Evolutionary conservation across 2,797 vertebrate genomes (phyloP).

Genomic region (Molossus alvarezi): DNA sequence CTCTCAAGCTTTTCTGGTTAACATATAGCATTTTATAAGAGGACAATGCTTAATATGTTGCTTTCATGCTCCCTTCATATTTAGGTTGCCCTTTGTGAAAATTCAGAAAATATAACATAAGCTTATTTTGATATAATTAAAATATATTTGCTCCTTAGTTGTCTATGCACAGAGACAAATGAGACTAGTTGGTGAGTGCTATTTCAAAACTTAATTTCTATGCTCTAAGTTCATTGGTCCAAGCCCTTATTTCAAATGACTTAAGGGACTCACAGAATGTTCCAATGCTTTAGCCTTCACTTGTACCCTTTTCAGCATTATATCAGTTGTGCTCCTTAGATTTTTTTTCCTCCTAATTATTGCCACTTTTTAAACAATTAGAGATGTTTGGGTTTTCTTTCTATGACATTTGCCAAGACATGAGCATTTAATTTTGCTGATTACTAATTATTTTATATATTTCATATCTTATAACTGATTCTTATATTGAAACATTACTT

Average conservation of each 20-base stretch:
- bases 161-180: not conserved
- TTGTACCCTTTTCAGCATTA: not conserved
- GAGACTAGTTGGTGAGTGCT: not conserved
- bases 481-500: slow-evolving; percentile 58
- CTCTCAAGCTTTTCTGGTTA: not conserved
- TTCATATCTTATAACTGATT: not conserved
- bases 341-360: not conserved
- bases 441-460: slow-evolving; percentile 23
- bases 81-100: not conserved
- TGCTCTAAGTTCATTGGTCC: not conserved
- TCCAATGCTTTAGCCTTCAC: not conserved
- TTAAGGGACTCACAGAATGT: not conserved
- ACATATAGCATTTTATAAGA: not conserved
- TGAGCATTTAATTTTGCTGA: slow-evolving; percentile 49
- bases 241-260: slow-evolving; percentile 29
- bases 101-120: not conserved
- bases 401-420: slow-evolving; percentile 38
- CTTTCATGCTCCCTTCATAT: not conserved
- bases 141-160: not conserved
- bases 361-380: slow-evolving; percentile 51
- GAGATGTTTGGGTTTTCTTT: not conserved
- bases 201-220: not conserved
- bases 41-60: not conserved
- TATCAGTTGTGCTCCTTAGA: not conserved
- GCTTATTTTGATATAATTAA: slow-evolving; percentile 9